Conservation (phyloP, 64 coral and sea anemone genomes). For the Montipora cactus region DNA sequence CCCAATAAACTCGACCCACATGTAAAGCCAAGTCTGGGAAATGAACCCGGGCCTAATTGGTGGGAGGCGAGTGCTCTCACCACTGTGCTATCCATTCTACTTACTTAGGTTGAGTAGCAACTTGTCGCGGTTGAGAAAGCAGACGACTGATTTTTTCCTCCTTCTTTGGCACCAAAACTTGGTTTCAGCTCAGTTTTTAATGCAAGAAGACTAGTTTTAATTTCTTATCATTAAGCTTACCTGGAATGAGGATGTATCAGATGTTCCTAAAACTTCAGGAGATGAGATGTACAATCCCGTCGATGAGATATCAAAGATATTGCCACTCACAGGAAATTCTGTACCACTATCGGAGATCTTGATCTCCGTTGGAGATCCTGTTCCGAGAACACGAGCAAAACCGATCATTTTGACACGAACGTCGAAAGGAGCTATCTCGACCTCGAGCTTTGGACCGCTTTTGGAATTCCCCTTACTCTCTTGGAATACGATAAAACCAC, state of each 20-base stretch:
- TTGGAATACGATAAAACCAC: slow-evolving; percentile 78
- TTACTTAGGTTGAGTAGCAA: too few species aligned
- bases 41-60: too few species aligned
- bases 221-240: slow-evolving; percentile 14
- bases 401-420: slow-evolving; percentile 75
- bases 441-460: slow-evolving; percentile 74
- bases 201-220: too few species aligned
- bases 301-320: slow-evolving; percentile 83
- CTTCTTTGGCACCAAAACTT: too few species aligned
- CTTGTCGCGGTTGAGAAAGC: too few species aligned
- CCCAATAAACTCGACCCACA: too few species aligned
- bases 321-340: slow-evolving; percentile 83
- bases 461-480: slow-evolving; percentile 70
- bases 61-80: too few species aligned
- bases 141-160: too few species aligned
- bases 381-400: slow-evolving; percentile 82
- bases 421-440: slow-evolving; percentile 75
- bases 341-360: slow-evolving; percentile 90
- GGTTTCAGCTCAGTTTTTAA: too few species aligned
- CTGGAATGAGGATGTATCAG: slow-evolving; percentile 55
- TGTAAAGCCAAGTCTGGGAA: too few species aligned
- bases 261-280: slow-evolving; percentile 66
- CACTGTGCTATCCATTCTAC: too few species aligned
- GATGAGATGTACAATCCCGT: slow-evolving; percentile 86
- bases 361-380: slow-evolving; percentile 71